A percentile compares a stretch with the other conserved stretches of the same genome.
phyloP scores from a whole-genome alignment of 1,140 invertebrate genomes.

The Drosophila mauritiana region DNA sequence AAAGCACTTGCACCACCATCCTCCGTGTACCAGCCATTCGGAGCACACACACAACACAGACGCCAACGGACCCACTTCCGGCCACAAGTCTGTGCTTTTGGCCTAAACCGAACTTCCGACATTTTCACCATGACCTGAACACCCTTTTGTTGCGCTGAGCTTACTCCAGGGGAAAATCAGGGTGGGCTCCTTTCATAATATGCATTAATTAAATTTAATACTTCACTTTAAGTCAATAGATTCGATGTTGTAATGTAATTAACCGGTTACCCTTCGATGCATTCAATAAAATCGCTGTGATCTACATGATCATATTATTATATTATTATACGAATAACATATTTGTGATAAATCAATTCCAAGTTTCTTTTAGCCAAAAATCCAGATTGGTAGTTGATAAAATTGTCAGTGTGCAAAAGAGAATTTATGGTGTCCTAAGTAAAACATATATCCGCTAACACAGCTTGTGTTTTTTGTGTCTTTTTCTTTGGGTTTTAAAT shows the following conservation, averaged over 20 bases:
- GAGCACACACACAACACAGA: conserved; percentile 5
- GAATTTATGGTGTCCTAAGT: conserved; percentile 17
- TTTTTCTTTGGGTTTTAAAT: conserved; percentile 18
- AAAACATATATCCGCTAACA: not conserved
- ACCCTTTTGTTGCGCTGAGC: conserved; percentile 12
- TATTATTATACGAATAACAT: too few relatives aligned
- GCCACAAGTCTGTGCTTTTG: conserved; percentile 58
- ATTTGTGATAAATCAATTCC: too few relatives aligned
- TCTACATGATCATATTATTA: too few relatives aligned
- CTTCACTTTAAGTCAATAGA: too few relatives aligned
- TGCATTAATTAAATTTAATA: not conserved
- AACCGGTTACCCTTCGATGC: not conserved
- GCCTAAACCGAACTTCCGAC: conserved; percentile 54
- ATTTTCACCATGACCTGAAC: conserved; percentile 25
- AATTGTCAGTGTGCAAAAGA: not conserved
- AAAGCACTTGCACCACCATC: conserved; percentile 55
- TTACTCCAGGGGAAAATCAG: not conserved
- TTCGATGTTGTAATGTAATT: too few relatives aligned
- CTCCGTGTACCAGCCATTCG: conserved; percentile 1
- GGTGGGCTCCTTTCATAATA: not conserved
- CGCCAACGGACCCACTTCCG: conserved; percentile 62
- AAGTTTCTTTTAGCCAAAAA: too few relatives aligned
- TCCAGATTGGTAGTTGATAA: too few relatives aligned
- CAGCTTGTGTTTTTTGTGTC: conserved; percentile 16
- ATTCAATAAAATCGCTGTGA: too few relatives aligned